Evolutionary conservation across 2,113 vertebrate genomes (phyloP), one percentile per base, ranked within the genome.

Genomic region (Camelus bactrianus): DNA sequence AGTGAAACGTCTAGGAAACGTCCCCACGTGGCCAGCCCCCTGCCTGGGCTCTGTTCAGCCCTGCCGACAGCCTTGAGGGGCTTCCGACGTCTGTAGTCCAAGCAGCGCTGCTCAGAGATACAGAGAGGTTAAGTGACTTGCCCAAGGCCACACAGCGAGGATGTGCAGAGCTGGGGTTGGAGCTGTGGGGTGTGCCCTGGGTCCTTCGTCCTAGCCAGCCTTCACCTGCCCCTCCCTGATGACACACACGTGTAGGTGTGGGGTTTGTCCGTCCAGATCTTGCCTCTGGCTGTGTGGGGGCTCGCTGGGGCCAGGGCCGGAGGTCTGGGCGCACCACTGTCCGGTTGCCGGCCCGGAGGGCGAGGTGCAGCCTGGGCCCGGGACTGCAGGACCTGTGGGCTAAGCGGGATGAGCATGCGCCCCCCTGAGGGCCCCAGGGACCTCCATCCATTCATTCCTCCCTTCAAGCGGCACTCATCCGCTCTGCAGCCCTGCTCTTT

Each of bases 231-330:
- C 26, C 60, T 77, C 54, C 56, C 11, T 13, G 24, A n/a, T 5
- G 64, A 10, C 1, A 0, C 4, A 24, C 7, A 19, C 1, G 0
- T 22, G 15, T n/a, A 38, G 17, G 28, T 1, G 6, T 22, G 56
- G 5, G 10, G 0, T 17, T 22, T 6, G 1, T 22, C 30, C 12
- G 3, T 10, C 42, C 13, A 54, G 58, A 42, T 26, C 30, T 91
- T 12, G 0, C 28, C 13, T 20, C 42, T n/a, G 84, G 19, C 10
- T 5, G 4, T 91, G 26, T 30, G 42, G 58, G 35, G 91, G 65
- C 2, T 6, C 19, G 0, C 1, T 13, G n/a, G 64, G 50, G 26
- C 32, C 28, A 26, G 48, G 28, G 30, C 19, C 1, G 2, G 75
- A 0, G 6, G 16, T 17, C 28, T 26, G 32, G 16, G 42, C 35